phyloP scores from a whole-genome alignment of 2,113 vertebrate genomes.

The Notothenia rossii region DNA sequence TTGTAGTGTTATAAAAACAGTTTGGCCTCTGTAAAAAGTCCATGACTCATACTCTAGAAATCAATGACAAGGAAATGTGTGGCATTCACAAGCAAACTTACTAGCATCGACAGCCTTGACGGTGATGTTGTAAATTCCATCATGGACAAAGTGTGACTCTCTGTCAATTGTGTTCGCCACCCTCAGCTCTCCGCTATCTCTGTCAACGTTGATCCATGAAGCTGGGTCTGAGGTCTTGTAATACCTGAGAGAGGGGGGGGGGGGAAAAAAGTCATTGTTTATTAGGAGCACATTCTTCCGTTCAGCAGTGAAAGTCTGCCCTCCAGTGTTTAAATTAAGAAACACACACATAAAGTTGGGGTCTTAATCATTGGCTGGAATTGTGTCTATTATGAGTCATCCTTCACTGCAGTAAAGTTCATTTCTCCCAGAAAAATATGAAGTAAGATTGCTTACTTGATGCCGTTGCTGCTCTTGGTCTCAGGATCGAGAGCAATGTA shows the following conservation, averaged over 20 bases:
- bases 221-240: slow-evolving; percentile 84
- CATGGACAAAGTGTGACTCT: slow-evolving; percentile 84
- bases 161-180: slow-evolving; percentile 87
- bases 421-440: not conserved
- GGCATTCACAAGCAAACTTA: slow-evolving; percentile 51
- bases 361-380: not conserved
- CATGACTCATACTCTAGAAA: not conserved
- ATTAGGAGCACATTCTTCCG: not conserved
- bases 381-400: not conserved
- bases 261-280: slow-evolving; percentile 1
- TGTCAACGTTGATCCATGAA: slow-evolving; percentile 87
- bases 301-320: slow-evolving; percentile 46
- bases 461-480: slow-evolving; percentile 83
- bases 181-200: slow-evolving; percentile 83
- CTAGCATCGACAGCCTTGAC: slow-evolving; percentile 78
- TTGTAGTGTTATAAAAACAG: no score
- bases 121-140: slow-evolving; percentile 80
- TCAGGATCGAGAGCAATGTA: slow-evolving; percentile 89
- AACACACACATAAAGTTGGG: not conserved
- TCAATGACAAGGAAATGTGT: not conserved
- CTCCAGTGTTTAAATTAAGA: slow-evolving; percentile 37
- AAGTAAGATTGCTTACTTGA: slow-evolving; percentile 79
- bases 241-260: slow-evolving; percentile 84
- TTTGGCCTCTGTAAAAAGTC: not conserved
- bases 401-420: no score